Conservation (phyloP, 2,113 vertebrate species). For the Morphnarchus princeps region DNA sequence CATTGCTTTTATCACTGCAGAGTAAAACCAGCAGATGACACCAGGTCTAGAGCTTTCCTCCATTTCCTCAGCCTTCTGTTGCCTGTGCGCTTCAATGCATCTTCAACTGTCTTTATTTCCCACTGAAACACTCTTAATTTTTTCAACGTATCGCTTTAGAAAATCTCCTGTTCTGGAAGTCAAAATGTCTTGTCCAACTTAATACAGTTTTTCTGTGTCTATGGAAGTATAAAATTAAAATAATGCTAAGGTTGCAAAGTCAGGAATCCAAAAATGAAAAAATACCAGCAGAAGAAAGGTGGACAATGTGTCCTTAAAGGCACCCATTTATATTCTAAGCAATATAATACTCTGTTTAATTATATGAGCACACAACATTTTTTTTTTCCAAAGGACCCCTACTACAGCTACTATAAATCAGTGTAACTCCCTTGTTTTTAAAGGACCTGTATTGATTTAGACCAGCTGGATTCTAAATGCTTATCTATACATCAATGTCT, state of each 20-base stretch:
- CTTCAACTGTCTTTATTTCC: background rate
- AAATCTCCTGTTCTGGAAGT: background rate
- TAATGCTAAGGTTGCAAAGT: background rate
- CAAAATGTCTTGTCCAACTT: background rate
- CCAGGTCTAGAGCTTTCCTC: background rate
- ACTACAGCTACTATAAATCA: constrained; percentile 42
- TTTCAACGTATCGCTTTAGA: background rate
- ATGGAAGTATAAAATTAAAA: background rate
- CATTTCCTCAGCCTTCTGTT: background rate
- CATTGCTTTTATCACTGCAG: background rate
- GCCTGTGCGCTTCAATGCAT: background rate
- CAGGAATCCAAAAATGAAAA: background rate
- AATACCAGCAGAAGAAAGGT: background rate
- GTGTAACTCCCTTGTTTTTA: background rate
- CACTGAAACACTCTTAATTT: background rate
- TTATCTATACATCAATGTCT: constrained; percentile 11
- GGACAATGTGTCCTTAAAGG: background rate
- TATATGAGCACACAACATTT: background rate
- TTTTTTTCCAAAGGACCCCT: background rate
- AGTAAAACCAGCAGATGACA: background rate
- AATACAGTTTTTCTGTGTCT: background rate
- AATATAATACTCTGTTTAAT: background rate
- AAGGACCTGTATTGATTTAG: constrained; percentile 11
- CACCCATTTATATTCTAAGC: background rate
- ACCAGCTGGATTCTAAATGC: constrained; percentile 23